Evolutionary conservation across 2,888 invertebrate genomes (phyloP).

Genomic region (Hirtodrosophila alboralis): DNA sequence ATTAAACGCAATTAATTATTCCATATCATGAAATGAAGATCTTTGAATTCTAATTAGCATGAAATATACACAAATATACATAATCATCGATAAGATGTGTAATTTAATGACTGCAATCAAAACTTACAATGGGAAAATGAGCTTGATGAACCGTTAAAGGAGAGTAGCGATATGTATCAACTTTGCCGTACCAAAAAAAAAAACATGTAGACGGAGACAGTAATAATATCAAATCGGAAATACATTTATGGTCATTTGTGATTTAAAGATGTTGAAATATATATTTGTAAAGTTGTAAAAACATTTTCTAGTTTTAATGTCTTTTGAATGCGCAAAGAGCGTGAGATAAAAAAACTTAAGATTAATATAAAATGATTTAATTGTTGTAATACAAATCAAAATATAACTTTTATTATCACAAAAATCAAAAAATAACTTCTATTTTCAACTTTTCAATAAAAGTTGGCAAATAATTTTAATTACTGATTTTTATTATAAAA

Average conservation of each 20-base stretch:
- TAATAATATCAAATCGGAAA: constrained; percentile 14
- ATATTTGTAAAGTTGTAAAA: constrained; percentile 20
- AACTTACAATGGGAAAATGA: constrained; percentile 15
- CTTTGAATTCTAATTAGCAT: constrained; percentile 69
- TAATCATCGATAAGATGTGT: constrained; percentile 59
- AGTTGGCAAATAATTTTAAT: no score
- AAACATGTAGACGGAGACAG: constrained; percentile 19
- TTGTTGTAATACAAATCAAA: background rate
- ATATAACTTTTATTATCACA: no score
- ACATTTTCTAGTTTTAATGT: background rate
- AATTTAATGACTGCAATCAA: constrained; percentile 62
- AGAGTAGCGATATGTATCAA: constrained; percentile 50
- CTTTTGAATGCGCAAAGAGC: constrained; percentile 2
- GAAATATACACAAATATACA: constrained; percentile 51
- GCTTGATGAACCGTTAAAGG: constrained; percentile 48
- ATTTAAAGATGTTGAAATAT: constrained; percentile 17
- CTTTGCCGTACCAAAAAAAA: constrained; percentile 27
- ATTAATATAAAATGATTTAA: constrained; percentile 6
- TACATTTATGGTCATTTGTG: constrained; percentile 18
- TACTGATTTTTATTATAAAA: no score
- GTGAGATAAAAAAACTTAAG: background rate
- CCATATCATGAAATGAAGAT: constrained; percentile 61
- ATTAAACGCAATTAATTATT: constrained; percentile 72
- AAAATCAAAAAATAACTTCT: no score
- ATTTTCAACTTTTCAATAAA: no score